phyloP scores from a whole-genome alignment of 2,797 vertebrate genomes.

The Argya squamiceps region DNA sequence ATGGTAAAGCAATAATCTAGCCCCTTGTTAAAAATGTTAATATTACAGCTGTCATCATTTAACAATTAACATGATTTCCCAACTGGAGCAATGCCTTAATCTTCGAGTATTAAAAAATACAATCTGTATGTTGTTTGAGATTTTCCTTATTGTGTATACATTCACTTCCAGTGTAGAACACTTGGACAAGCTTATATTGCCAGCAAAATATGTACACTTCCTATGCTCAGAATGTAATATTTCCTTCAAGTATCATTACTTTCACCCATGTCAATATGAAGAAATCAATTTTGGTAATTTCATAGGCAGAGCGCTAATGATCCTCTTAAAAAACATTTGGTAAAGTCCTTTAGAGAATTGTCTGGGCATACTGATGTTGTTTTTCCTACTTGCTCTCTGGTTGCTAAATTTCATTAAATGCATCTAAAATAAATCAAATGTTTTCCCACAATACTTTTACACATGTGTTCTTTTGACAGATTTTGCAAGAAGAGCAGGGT shows the following conservation, averaged over 20 bases:
- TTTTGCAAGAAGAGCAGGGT: neutral
- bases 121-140: neutral
- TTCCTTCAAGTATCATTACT: neutral
- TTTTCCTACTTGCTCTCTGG: neutral
- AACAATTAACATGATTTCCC: slow-evolving; percentile 17
- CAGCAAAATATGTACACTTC: neutral
- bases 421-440: neutral
- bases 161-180: neutral
- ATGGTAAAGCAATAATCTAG: slow-evolving; percentile 49
- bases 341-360: neutral
- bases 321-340: neutral
- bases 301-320: neutral
- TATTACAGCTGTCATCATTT: slow-evolving; percentile 35
- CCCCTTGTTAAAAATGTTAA: slow-evolving; percentile 52
- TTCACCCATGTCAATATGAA: neutral
- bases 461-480: neutral
- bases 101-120: neutral
- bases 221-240: neutral
- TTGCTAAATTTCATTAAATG: neutral
- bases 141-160: neutral
- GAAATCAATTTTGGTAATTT: neutral
- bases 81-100: neutral
- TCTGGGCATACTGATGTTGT: neutral
- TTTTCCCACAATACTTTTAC: neutral
- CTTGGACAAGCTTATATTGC: neutral